Percentiles rank a stretch among this genome's conserved stretches.
These are phyloP conservation scores for Periophthalmus magnuspinnatus DNA, from an alignment of 2,797 vertebrate species.

Conservation along the genomic window DNA sequence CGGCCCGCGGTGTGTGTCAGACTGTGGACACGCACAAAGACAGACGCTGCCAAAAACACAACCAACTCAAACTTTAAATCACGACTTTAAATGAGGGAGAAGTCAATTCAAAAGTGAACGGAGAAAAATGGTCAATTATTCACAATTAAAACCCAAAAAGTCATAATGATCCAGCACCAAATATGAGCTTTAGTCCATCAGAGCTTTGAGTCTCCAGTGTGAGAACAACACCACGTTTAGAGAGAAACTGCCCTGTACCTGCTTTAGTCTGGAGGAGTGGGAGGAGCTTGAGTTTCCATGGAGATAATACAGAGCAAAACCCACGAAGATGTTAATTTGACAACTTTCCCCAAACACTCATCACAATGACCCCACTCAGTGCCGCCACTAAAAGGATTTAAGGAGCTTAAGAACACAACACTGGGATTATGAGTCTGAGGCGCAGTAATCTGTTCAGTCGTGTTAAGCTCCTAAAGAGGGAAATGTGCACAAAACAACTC, in stretches of 20 bases:
- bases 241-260: no score
- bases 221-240: no score
- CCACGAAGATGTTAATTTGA: background rate
- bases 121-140: no score
- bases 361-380: background rate
- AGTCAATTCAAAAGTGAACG: background rate
- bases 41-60: background rate
- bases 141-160: background rate
- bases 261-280: no score
- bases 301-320: background rate
- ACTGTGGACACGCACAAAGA: background rate
- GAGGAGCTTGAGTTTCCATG: background rate
- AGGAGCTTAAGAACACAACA: background rate
- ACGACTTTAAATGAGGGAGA: background rate
- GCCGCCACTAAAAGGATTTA: background rate
- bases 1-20: background rate
- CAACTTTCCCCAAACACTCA: background rate
- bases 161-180: background rate
- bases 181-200: background rate
- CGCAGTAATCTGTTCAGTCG: background rate
- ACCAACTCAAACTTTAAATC: background rate
- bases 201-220: background rate
- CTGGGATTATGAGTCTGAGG: background rate
- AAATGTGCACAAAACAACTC: background rate
- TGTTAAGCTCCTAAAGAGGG: background rate